A percentile compares a stretch with the other conserved stretches of the same genome.
Evolutionary conservation across 2,113 vertebrate species (phyloP).

Genomic region (Himantopus leucocephalus): DNA sequence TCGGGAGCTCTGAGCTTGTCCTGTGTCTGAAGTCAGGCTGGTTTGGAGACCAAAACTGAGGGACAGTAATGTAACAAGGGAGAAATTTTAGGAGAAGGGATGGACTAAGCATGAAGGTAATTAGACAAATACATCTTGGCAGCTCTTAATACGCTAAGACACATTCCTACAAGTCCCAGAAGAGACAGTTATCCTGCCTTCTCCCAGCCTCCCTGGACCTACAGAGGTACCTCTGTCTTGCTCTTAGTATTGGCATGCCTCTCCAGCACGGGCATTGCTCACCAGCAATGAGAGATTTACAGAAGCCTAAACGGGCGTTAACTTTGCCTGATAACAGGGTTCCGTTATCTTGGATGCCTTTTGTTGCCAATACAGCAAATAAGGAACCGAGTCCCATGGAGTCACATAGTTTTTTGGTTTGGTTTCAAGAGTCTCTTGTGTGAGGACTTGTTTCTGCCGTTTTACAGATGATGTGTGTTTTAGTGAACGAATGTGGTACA

Average conservation of each 20-base stretch:
- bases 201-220: not conserved
- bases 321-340: not conserved
- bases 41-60: not conserved
- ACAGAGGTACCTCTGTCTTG: not conserved
- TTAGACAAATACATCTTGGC: not conserved
- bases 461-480: not conserved
- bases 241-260: not conserved
- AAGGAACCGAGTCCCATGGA: fast-evolving
- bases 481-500: not conserved
- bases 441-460: not conserved
- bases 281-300: not conserved
- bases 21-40: not conserved
- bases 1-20: not conserved
- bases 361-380: not conserved
- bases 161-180: not conserved
- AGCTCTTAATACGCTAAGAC: not conserved
- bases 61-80: not conserved
- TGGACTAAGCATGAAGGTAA: not conserved
- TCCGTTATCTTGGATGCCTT: not conserved
- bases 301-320: not conserved
- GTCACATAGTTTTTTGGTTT: not conserved
- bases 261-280: not conserved
- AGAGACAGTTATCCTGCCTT: not conserved
- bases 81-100: not conserved
- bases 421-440: not conserved